Base-by-base conservation (phyloP, 2,888 invertebrate genomes). In the Hirtodrosophila histrioides region DNA sequence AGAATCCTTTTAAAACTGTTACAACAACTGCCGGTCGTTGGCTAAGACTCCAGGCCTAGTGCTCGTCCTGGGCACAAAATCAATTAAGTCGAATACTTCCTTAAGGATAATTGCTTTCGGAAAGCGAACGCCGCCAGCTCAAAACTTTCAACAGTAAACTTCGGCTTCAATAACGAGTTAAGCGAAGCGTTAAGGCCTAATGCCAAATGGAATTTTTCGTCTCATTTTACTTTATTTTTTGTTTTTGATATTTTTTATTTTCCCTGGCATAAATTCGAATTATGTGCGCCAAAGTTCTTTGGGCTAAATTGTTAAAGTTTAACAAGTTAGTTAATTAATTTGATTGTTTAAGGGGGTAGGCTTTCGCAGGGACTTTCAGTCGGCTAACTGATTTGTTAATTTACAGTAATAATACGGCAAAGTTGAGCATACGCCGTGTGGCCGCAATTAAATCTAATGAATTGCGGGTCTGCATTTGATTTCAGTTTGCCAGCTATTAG, bases 31-130 rank as follows among this genome's bases (percentile, higher is more conserved):
- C 55, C 69, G 64, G 68, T 8, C 36, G 39, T 24, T 35, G 8
- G 36, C 7, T 9, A 7, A 8, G 35, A 33, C n/a, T n/a, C 24
- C 10, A 11, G 33, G 33, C 17, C 24, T 24, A n/a, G 37, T 12
- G 29, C 12, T n/a, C 9, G 37, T n/a, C 33, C 43, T 54, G 56
- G 69, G 58, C 71, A 69, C 69, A 68, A 83, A 87, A 85, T 85
- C 85, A 85, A 85, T 85, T 85, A 87, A 87, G 83, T 85, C 87
- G 80, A 80, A 76, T 82, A 80, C 74, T 78, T 80, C 73, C 85
- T 78, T 72, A 53, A 82, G 84, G 80, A 87, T 85, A 87, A 85
- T 84, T 86, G 84, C 81, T 84, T 87, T 85, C 66, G 70, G 66
- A 78, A 71, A 62, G 76, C 69, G 66, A 76, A 65, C 56, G 78